phyloP scores from a whole-genome alignment of 1,140 invertebrate species.

The Scaptomyza pallida region DNA sequence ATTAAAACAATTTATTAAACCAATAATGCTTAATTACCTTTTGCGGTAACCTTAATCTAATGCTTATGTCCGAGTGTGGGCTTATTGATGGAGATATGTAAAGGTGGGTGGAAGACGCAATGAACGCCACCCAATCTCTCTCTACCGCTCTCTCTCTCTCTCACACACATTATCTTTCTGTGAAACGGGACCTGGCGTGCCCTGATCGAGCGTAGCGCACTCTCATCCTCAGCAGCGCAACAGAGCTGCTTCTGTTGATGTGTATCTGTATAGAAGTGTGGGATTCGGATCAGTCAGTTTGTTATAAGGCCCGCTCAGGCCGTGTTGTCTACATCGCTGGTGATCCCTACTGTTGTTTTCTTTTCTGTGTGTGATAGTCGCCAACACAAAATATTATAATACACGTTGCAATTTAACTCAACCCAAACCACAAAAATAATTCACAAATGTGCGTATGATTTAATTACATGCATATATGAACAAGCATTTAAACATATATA shows the following conservation, averaged over 20 bases:
- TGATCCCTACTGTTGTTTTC: constrained; percentile 11
- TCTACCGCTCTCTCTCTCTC: no score
- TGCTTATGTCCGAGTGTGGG: no score
- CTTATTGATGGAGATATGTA: no score
- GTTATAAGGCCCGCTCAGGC: constrained; percentile 42
- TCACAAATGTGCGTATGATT: constrained; percentile 44
- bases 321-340: constrained; percentile 43
- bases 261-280: constrained; percentile 18
- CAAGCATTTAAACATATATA: not conserved
- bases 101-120: not conserved
- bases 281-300: constrained; percentile 35
- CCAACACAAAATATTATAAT: constrained; percentile 15
- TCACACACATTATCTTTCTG: not conserved
- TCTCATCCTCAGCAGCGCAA: constrained; percentile 22
- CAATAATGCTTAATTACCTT: no score
- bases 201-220: constrained; percentile 4
- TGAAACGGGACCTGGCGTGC: constrained; percentile 15
- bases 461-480: constrained; percentile 23
- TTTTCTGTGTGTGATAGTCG: constrained; percentile 13
- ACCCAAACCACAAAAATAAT: constrained; percentile 34
- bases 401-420: constrained; percentile 26
- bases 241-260: constrained; percentile 24
- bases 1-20: no score
- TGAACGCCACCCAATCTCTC: constrained; percentile 11
- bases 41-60: no score